phyloP scores from a whole-genome alignment of 2,113 vertebrate species.

The Anoplopoma fimbria region DNA sequence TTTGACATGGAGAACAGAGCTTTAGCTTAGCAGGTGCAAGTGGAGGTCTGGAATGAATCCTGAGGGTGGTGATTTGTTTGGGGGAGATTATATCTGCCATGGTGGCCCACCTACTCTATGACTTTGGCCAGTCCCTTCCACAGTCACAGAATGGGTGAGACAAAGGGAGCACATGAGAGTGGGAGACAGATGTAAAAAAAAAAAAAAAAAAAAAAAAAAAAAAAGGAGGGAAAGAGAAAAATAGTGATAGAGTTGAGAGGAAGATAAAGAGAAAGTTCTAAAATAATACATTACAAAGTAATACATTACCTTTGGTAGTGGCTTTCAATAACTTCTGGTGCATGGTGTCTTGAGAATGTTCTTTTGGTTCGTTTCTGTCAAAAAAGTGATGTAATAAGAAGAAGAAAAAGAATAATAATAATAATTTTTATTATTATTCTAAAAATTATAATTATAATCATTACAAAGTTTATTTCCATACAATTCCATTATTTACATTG shows the following conservation, averaged over 20 bases:
- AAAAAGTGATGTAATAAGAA: conserved; percentile 33
- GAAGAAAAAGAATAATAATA: not conserved
- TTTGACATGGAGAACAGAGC: conserved; percentile 62
- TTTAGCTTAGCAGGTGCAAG: conserved; percentile 78
- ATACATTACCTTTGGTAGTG: conserved; percentile 91
- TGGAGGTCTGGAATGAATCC: conserved; percentile 77
- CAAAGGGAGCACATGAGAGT: conserved; percentile 20
- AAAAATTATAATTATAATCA: not conserved
- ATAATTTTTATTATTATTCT: not conserved
- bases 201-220: not conserved
- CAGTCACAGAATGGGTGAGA: conserved; percentile 15
- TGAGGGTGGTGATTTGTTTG: conserved; percentile 77
- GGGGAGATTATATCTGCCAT: conserved; percentile 79
- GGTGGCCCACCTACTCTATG: conserved; percentile 67
- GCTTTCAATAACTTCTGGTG: conserved; percentile 87
- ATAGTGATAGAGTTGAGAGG: conserved; percentile 21
- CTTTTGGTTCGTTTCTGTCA: conserved; percentile 95
- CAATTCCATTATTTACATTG: not conserved
- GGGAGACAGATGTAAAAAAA: conserved; percentile 10
- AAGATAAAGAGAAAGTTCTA: conserved; percentile 29
- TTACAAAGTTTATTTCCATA: not conserved
- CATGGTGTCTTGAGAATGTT: conserved; percentile 90
- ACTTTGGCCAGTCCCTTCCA: conserved; percentile 68
- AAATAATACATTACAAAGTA: conserved; percentile 39
- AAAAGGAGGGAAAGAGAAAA: not conserved